Percentiles rank a stretch among this genome's conserved stretches.
phyloP scores from a whole-genome alignment of 37 sponge, comb jelly and placozoan genomes.

The Bolinopsis microptera region DNA sequence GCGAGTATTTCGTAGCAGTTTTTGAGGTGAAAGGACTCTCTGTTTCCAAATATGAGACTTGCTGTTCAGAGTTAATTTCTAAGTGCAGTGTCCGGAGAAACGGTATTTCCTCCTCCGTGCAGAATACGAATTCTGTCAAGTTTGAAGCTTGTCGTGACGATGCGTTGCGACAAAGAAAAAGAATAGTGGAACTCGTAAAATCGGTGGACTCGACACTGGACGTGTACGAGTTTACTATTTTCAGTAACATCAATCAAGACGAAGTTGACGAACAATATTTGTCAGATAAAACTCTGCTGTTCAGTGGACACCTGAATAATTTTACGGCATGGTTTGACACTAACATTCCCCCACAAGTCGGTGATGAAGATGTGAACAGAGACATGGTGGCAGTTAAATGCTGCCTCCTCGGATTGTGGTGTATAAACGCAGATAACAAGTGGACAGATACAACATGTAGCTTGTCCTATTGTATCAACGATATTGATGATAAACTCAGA shows the following conservation, averaged over 20 bases:
- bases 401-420: background rate
- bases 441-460: background rate
- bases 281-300: background rate
- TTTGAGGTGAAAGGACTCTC: background rate
- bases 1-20: background rate
- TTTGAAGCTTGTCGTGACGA: background rate
- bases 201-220: background rate
- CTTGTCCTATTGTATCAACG: background rate
- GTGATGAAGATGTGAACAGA: background rate
- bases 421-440: background rate
- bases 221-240: background rate
- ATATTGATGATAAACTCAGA: background rate
- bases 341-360: background rate
- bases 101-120: background rate
- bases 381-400: background rate
- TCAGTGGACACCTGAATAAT: background rate
- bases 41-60: background rate
- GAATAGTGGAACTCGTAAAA: background rate
- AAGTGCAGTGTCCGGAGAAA: background rate
- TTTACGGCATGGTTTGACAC: background rate
- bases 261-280: background rate
- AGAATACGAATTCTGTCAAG: background rate
- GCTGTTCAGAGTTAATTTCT: background rate
- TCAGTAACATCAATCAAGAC: background rate
- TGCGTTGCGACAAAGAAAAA: background rate